Percentiles rank a stretch among this genome's conserved stretches.
Evolutionary conservation across 2,113 vertebrate species (phyloP).

Genomic region (Rutilus rutilus): DNA sequence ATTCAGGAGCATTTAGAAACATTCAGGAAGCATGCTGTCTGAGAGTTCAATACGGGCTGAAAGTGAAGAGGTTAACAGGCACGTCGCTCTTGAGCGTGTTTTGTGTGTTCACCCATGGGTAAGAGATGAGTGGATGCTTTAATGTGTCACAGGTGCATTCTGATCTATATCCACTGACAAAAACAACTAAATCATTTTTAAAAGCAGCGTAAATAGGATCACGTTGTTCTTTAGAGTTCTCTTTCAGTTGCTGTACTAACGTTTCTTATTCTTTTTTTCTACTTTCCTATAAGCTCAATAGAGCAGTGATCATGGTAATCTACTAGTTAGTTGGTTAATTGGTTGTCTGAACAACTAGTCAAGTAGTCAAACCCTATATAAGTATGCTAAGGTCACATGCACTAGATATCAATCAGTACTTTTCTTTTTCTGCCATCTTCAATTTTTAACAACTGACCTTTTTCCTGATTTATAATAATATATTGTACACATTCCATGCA

Average conservation of each 20-base stretch:
- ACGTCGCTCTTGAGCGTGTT: neutral
- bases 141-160: constrained; percentile 42
- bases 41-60: constrained; percentile 4
- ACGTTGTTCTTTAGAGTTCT: neutral
- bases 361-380: neutral
- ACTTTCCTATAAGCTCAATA: neutral
- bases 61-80: constrained; percentile 1
- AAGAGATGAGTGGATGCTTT: constrained; percentile 19
- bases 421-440: neutral
- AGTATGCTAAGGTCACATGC: neutral
- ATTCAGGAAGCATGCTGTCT: constrained; percentile 13
- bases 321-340: neutral
- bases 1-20: constrained; percentile 19
- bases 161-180: constrained; percentile 24
- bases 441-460: neutral
- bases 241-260: neutral
- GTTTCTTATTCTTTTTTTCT: neutral
- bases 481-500: neutral
- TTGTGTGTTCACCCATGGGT: constrained; percentile 27
- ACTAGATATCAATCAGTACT: neutral
- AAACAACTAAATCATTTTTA: constrained; percentile 19
- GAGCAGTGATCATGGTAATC: neutral
- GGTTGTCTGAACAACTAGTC: neutral
- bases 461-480: too few species aligned
- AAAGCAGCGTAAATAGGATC: neutral